Evolutionary conservation across 2,113 vertebrate species (phyloP).

Genomic region (Rallus limicola): DNA sequence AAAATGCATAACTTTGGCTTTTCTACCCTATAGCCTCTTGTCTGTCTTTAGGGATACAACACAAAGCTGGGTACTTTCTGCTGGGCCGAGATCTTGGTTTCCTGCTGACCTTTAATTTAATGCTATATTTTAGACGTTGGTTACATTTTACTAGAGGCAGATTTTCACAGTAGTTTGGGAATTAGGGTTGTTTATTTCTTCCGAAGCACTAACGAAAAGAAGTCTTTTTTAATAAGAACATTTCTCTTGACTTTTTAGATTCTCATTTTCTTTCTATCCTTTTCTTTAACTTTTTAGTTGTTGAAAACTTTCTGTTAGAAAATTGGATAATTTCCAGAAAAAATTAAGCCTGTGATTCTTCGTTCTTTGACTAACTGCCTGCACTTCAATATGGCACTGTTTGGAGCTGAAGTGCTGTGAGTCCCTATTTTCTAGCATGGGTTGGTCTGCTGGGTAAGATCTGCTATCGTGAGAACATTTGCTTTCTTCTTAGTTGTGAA

Average conservation of each 20-base stretch:
- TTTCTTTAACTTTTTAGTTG: neutral
- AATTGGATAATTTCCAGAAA: neutral
- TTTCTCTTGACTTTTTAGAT: conserved; percentile 4
- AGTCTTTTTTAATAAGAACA: neutral
- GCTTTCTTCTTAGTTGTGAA: neutral
- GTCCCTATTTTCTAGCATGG: neutral
- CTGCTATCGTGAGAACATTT: neutral
- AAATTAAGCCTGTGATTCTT: neutral
- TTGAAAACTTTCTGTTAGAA: neutral
- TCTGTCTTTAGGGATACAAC: neutral
- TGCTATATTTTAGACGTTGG: neutral
- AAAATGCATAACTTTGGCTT: neutral
- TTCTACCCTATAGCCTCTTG: neutral
- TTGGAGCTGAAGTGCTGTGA: neutral
- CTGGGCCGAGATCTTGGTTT: conserved; percentile 10
- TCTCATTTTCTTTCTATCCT: neutral
- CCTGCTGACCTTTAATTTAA: conserved; percentile 49
- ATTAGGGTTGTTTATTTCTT: conserved; percentile 41
- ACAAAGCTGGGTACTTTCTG: neutral
- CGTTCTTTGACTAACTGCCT: neutral
- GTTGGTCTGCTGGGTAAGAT: neutral
- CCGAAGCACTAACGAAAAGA: neutral
- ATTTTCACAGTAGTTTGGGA: conserved; percentile 16
- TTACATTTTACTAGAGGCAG: conserved; percentile 14
- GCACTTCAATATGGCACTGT: neutral